Evolutionary conservation across 2,797 vertebrate species (phyloP), one percentile per base, ranked within the genome.

Genomic region (Notoglanidium macrostoma): DNA sequence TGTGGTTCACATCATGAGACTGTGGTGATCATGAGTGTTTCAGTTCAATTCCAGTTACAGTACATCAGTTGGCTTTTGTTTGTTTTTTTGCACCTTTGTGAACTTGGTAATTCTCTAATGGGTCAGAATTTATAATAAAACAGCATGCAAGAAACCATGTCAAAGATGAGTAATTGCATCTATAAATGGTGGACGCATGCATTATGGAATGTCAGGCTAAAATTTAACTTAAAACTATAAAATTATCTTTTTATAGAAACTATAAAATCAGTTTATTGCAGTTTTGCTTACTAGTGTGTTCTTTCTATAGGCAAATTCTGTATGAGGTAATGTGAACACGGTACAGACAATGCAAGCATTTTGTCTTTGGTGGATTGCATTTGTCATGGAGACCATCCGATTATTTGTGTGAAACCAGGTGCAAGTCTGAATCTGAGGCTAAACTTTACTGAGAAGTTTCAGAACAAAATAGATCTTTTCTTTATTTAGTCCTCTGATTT

Each of bases 311-410:
- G 44, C 15, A 73, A 35, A 73, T 17, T 5, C 11, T 55, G 2
- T 55, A 57, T 21, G 29, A 32, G 5, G 74, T 57, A 23, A 26
- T 80, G 35, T 8, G 61, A 40, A n/a, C n/a, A n/a, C 15, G 57
- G 17, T 80, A 61, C 6, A 40, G 21, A 40, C 57, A 79, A 79
- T 57, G 29, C 10, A 40, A 57, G 8, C 3, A 57, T 40, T 44
- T 44, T 81, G 23, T n/a, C 8, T 44, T 63, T 15, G 5, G 32
- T 61, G 7, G 2, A 87, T 61, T 78, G 85, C 86, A 87, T 91
- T 93, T 93, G 91, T 92, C 89, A 90, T 92, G 92, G 84, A 92
- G 89, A 92, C 61, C 40, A 51, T 61, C 32, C 3, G 54, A 72
- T 92, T 78, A 49, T 51, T 77, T 82, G 17, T 80, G 40, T 65